Base-by-base conservation (phyloP, 2,888 invertebrate genomes). In the Drosophila nr. perissopoda region DNA sequence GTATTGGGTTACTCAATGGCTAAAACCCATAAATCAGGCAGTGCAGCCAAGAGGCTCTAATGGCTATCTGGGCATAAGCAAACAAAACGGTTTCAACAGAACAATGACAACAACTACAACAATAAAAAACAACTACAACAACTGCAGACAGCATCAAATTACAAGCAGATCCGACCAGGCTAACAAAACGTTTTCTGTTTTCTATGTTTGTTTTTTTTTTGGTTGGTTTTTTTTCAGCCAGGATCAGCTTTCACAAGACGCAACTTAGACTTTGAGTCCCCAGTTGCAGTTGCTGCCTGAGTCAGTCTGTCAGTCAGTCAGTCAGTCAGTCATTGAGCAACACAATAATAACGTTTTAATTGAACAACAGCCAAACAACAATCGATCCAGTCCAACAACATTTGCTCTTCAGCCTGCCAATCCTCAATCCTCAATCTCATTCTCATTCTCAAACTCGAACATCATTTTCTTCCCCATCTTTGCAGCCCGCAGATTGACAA, bases 341-440 rank as follows among this genome's bases (percentile, higher is more conserved):
- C 71, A 90, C 89, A 84, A 86, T 90, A 88, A 90, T 87, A 88
- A 87, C 87, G 76, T 88, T 90, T 91, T 88, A 91, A 88, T 88
- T 88, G 91, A 90, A 90, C 80, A 89, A 84, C 89, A 87, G 79
- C 36, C 62, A 69, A 68, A 60, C 70, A 61, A 52, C 74, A 62
- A 62, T 67, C 67, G 66, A 67, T 40, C 68, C 73, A 86, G 83
- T 88, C 77, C 62, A 76, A 69, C 87, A 80, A 83, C 87, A 89
- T 89, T 86, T 66, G 58, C 52, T 72, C 51, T 62, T 33, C 61
- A 56, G 34, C 53, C 61, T 31, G 36, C 48, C 45, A 45, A 54
- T 27, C 59, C 42, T 57, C 65, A 36, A 61, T 31, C 31, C 36
- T 48, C 36, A 36, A 2, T 31, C 45, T 52, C 49, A 48, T 27